Base-by-base conservation (phyloP, 2,797 vertebrate genomes). In the Alauda arvensis region DNA sequence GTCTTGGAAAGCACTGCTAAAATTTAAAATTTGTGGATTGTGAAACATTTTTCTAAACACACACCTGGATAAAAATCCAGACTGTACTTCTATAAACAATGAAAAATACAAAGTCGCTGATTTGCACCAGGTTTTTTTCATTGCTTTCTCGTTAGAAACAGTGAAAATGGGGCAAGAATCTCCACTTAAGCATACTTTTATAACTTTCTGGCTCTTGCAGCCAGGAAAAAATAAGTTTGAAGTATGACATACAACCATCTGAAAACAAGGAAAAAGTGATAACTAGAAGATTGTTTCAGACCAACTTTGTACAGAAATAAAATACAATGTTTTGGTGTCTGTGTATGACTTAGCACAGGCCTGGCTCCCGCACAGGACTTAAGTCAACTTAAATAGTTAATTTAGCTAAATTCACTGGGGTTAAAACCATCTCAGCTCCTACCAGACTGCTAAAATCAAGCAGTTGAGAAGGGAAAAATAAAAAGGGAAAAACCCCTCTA, bases 11-110 rank as follows among this genome's bases (percentile, higher is more conserved):
- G 18, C 12, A 48, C 43, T 33, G 10, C 23, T 45, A 71, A 29
- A 68, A 63, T 61, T 72, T 19, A 62, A 24, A 78, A 61, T 53
- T 48, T 68, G 29, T 1, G 3, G 9, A 16, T 12, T 39, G 33
- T n/a, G 65, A 83, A 84, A 83, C 13, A 20, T 48, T 43, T 72
- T 67, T 70, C 63, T 45, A 87, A 92, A 87, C 13, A 65, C 20
- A 43, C 11, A 34, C 7, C 18, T 59, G 59, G 25, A 61, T 40
- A 69, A 72, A 76, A 51, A 70, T 37, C 14, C 69, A 80, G n/a
- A 40, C 3, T 45, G 26, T 28, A n/a, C 26, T 31, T 87, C 42
- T 25, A 33, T 15, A 70, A 83, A 55, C 29, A 59, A 33, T 26
- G 29, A 67, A 91, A 81, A 67, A 42, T 14, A 69, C 6, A 3